phyloP scores from a whole-genome alignment of 1,140 invertebrate species.

The Pseudachorutes palmiensis region DNA sequence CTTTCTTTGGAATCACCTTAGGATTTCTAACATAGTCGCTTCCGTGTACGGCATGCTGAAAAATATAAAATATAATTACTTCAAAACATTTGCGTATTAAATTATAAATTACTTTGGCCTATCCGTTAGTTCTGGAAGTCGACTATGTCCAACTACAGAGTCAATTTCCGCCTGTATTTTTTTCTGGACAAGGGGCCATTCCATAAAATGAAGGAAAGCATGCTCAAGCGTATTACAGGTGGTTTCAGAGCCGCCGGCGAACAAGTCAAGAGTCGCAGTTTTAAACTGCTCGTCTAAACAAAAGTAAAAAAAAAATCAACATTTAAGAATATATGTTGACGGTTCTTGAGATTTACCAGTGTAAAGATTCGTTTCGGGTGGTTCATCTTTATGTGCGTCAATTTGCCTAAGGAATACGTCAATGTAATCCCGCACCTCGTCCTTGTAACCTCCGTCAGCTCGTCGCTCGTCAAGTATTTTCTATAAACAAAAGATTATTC shows the following conservation, averaged over 20 bases:
- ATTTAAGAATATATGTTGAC: background rate
- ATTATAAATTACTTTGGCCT: background rate
- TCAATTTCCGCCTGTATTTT: slow-evolving; percentile 74
- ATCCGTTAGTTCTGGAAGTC: slow-evolving; percentile 51
- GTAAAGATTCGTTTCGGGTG: background rate
- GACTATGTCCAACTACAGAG: slow-evolving; percentile 56
- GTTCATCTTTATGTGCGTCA: background rate
- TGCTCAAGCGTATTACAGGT: slow-evolving; percentile 67
- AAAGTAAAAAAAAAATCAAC: background rate
- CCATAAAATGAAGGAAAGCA: slow-evolving; percentile 64
- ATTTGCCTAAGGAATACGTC: background rate
- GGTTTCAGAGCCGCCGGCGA: slow-evolving; percentile 39
- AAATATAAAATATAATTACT: background rate
- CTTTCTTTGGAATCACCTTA: background rate
- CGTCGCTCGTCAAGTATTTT: background rate
- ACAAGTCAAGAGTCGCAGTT: background rate
- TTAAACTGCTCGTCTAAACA: slow-evolving; percentile 7
- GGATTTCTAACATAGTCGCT: slow-evolving; percentile 24
- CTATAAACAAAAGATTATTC: background rate
- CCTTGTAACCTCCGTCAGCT: background rate
- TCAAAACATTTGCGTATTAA: background rate
- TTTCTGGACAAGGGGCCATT: slow-evolving; percentile 64
- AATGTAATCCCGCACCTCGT: background rate
- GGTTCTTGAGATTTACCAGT: background rate
- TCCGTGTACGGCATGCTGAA: slow-evolving; percentile 29